These are phyloP conservation scores for Xanthorhoe spadicearia DNA, from an alignment of 2,888 invertebrate genomes.

Conservation along the genomic window DNA sequence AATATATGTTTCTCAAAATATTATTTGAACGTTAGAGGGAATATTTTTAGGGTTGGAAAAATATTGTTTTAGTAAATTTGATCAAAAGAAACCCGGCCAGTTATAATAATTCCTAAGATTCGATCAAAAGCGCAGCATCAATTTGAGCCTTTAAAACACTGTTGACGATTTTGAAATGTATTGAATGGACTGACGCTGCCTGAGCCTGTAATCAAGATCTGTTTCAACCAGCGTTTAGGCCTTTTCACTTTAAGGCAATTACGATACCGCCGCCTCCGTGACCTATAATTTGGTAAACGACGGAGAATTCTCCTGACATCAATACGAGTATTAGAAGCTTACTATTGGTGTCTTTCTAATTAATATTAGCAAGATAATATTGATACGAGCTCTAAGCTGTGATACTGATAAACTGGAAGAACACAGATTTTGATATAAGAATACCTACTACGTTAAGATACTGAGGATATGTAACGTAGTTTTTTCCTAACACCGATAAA, in stretches of 20 bases:
- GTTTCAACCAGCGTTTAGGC: not conserved
- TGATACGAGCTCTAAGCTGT: conserved; percentile 69
- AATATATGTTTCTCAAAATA: conserved; percentile 37
- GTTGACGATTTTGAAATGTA: not conserved
- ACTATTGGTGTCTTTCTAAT: not conserved
- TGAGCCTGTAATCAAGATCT: not conserved
- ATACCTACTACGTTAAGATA: conserved; percentile 52
- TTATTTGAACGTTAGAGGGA: conserved; percentile 22
- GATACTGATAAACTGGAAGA: conserved; percentile 74
- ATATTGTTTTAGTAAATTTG: conserved; percentile 26
- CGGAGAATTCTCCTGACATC: not conserved
- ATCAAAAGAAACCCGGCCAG: conserved; percentile 30
- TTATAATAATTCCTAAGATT: conserved; percentile 31
- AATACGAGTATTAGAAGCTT: not conserved
- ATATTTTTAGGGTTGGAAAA: conserved; percentile 14
- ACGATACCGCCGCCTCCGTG: not conserved
- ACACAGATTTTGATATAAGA: conserved; percentile 70
- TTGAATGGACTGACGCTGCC: not conserved
- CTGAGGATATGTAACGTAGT: conserved; percentile 77
- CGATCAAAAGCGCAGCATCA: not conserved
- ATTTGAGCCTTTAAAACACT: not conserved
- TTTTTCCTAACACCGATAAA: conserved; percentile 71
- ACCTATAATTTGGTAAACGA: not conserved
- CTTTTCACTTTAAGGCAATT: not conserved
- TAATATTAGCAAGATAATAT: conserved; percentile 56